These are phyloP conservation scores for Helicolenus hilgendorfi DNA, from an alignment of 2,797 vertebrate genomes.

Conservation along the genomic window DNA sequence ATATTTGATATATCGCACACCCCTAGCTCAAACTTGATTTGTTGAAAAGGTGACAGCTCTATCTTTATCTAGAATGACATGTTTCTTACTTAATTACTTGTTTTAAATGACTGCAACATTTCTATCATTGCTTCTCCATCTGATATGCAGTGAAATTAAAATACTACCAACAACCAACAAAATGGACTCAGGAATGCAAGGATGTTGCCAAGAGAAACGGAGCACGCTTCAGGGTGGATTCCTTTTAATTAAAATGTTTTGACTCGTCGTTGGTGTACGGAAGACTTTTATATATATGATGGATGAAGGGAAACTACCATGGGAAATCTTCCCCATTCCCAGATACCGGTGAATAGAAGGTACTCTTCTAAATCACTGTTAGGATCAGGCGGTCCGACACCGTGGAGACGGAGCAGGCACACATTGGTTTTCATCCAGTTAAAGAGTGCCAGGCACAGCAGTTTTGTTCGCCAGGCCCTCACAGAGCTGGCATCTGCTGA, in stretches of 20 bases:
- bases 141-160: not conserved
- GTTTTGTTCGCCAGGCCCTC: slow-evolving; percentile 15
- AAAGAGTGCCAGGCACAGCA: slow-evolving; percentile 38
- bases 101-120: not conserved
- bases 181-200: not conserved
- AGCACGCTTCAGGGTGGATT: not conserved
- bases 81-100: not conserved
- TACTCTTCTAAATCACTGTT: not conserved
- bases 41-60: not conserved
- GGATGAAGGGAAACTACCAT: not conserved
- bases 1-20: too few relatives aligned
- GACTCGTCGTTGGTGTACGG: not conserved
- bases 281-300: not conserved
- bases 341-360: not conserved
- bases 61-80: not conserved
- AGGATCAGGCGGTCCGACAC: slow-evolving; percentile 5
- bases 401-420: slow-evolving; percentile 26
- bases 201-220: not conserved
- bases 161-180: not conserved
- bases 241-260: not conserved
- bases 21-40: not conserved
- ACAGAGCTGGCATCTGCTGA: slow-evolving; percentile 55
- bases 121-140: not conserved
- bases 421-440: slow-evolving; percentile 31
- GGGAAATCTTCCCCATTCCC: not conserved